phyloP scores from a whole-genome alignment of 2,113 vertebrate genomes.

The Elgaria multicarinata region DNA sequence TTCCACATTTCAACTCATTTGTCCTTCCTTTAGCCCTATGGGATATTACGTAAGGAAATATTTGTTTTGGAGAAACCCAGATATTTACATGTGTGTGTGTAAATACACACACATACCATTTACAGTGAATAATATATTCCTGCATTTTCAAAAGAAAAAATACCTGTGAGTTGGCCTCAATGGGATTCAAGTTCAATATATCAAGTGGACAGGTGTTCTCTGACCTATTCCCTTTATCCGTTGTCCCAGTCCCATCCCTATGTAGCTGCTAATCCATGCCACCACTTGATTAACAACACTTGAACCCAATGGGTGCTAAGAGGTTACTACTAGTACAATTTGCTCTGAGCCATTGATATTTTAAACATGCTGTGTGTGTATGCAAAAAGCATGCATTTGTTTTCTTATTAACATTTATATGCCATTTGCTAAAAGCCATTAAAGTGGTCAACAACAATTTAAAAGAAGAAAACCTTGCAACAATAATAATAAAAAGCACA shows the following conservation, averaged over 20 bases:
- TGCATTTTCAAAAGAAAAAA: neutral
- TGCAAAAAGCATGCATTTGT: too few species aligned
- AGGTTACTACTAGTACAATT: neutral
- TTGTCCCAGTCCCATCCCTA: neutral
- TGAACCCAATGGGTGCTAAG: neutral
- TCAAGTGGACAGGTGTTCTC: neutral
- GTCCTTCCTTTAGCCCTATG: neutral
- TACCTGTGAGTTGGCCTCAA: neutral
- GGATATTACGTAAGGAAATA: neutral
- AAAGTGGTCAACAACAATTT: too few species aligned
- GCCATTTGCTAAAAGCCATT: too few species aligned
- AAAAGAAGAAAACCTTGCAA: too few species aligned
- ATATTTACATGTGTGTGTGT: neutral
- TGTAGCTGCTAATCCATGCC: neutral
- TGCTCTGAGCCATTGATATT: neutral
- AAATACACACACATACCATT: neutral
- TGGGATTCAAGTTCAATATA: neutral
- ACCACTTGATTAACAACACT: too few species aligned
- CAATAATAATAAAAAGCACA: neutral
- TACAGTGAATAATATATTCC: neutral
- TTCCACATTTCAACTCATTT: neutral
- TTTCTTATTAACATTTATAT: too few species aligned
- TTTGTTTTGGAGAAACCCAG: neutral
- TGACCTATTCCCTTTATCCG: neutral
- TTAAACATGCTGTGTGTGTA: neutral